Base-by-base conservation (phyloP, 2,113 vertebrate species). In the Marmota monax region DNA sequence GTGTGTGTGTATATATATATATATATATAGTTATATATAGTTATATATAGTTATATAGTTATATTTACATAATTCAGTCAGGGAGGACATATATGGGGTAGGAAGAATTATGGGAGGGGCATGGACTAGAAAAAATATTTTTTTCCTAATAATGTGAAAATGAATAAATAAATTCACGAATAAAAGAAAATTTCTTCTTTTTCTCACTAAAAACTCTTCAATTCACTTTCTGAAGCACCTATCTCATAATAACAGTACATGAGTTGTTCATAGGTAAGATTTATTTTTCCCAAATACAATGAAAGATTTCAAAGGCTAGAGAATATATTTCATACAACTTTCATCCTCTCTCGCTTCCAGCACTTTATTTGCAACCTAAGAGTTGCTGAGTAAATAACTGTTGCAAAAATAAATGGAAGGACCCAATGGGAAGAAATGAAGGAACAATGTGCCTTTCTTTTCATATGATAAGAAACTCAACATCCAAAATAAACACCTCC, bases 301-400 rank as follows among this genome's bases (percentile, higher is more conserved):
- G 11, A 86, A 93, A 90, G n/a, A 34, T 77, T 96, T 53, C 83
- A 34, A 91, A 91, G 25, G 13, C 12, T 74, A 7, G 37, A 84
- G 3, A 96, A 85, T n/a, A 73, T 5, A 4, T 45, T 73, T 94
- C 48, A 61, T 79, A 42, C 16, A 84, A 79, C 48, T 92, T 92
- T 78, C 34, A 88, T 83, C 5, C 27, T 22, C 78, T 23, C 29
- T 45, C 5, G 5, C 10, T 84, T 94, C 86, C n/a, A 84, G 37
- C 7, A 42, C 23, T 65, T 92, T 65, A 82, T 87, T 95, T 94
- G 29, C 27, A 72, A 78, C 14, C 25, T 72, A 92, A 51, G 23
- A 84, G 34, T 72, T 96, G 53, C 20, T 80, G 45, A 48, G 63
- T 77, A 95, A 96, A 92, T 94, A 85, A 88, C 22, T 82, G 3